phyloP scores from a whole-genome alignment of 2,797 vertebrate species.

The Cirrhinus mrigala region DNA sequence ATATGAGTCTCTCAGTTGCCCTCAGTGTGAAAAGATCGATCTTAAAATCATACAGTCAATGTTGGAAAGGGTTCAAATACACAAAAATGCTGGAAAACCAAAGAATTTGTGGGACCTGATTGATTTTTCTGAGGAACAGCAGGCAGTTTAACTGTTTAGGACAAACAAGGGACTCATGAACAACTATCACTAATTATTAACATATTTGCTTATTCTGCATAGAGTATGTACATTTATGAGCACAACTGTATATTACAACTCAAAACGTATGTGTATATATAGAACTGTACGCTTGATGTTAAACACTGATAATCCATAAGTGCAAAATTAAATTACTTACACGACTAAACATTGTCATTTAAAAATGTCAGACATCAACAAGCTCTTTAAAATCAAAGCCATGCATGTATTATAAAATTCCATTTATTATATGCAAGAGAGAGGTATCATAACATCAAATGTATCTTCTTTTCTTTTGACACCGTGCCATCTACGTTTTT shows the following conservation, averaged over 20 bases:
- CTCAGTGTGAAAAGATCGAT: no score
- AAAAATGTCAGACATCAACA: neutral
- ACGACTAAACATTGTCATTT: neutral
- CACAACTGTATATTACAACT: no score
- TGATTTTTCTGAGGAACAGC: neutral
- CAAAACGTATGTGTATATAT: neutral
- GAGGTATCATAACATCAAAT: slow-evolving; percentile 13
- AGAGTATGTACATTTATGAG: no score
- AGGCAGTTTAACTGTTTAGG: no score
- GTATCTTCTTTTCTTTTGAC: slow-evolving; percentile 29
- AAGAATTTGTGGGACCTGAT: neutral
- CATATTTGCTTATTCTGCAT: no score
- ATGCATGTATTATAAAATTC: neutral
- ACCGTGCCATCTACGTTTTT: slow-evolving; percentile 24
- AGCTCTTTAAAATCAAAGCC: neutral
- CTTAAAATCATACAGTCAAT: neutral
- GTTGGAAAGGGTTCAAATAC: no score
- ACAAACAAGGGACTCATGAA: neutral
- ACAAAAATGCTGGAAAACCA: neutral
- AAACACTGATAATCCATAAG: neutral
- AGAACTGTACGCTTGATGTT: neutral
- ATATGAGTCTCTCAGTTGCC: no score
- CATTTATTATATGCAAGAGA: neutral
- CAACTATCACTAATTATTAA: neutral
- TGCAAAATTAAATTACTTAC: neutral